These are phyloP conservation scores for Cephus sareptanus DNA, from an alignment of 2,888 invertebrate species.

Conservation along the genomic window DNA sequence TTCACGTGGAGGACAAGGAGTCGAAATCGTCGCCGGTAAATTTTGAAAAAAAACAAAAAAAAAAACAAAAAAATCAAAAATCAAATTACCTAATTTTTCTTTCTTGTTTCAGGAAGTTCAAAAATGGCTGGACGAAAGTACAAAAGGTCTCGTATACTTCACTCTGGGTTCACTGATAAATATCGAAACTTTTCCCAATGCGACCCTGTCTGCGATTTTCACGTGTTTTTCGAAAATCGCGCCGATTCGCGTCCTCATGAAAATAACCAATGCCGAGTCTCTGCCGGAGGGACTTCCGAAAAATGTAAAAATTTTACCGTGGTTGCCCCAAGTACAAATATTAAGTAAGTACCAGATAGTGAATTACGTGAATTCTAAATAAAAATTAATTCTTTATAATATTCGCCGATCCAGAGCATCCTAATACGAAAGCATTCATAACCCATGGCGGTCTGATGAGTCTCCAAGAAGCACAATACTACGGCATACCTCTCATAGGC, in stretches of 20 bases:
- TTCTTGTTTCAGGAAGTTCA: conserved; percentile 43
- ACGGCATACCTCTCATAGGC: conserved; percentile 57
- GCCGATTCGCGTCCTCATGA: conserved; percentile 53
- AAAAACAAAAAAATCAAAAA: neutral
- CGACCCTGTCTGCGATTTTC: conserved; percentile 43
- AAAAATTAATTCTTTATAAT: neutral
- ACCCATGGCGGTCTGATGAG: conserved; percentile 61
- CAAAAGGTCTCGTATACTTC: conserved; percentile 56
- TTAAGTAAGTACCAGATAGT: conserved; percentile 41
- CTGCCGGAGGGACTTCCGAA: conserved; percentile 46
- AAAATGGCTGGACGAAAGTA: conserved; percentile 56
- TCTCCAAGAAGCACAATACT: conserved; percentile 55
- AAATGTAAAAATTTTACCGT: conserved; percentile 45
- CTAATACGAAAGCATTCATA: conserved; percentile 53
- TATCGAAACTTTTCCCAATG: conserved; percentile 49
- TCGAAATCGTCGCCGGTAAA: neutral
- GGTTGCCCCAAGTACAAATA: conserved; percentile 54
- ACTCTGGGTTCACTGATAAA: conserved; percentile 58
- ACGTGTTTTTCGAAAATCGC: conserved; percentile 47
- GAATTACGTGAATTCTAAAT: neutral
- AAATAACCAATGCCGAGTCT: conserved; percentile 41
- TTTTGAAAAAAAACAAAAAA: neutral
- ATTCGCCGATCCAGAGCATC: conserved; percentile 44
- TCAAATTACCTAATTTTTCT: neutral
- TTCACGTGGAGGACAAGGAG: conserved; percentile 62